Base-by-base conservation (phyloP, 2,113 vertebrate species). In the Myanophis thanlyinensis region DNA sequence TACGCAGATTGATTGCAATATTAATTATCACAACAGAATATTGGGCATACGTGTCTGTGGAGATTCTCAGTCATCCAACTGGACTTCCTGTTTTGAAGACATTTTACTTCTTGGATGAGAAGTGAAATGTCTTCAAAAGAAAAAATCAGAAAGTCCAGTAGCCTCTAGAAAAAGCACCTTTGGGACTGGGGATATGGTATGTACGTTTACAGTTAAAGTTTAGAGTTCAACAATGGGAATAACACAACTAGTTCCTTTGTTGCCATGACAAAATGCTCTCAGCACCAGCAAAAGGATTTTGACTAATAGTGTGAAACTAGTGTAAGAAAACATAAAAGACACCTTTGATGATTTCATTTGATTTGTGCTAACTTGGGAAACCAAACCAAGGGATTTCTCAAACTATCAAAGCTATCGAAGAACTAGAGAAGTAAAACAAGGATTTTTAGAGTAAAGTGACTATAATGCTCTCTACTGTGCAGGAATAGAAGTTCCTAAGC, bases 261-360 rank as follows among this genome's bases (percentile, higher is more conserved):
- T 96, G 95, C 95, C 95, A 96, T 96, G 97, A 97, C 92, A 96
- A 97, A 97, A 95, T 95, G 91, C 96, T 96, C 94, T 94, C 87
- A 95, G 96, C 95, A 96, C 89, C 94, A 93, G 93, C 93, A 92
- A 96, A 94, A 97, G 97, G 96, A 97, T 94, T 49, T 3, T 95
- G 93, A 95, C 92, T 96, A 97, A 97, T 62, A 62, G 56, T 59
- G 94, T 89, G 90, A 95, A 97, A 96, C 97, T 97, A 98, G 97
- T 98, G 97, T 97, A 98, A 92, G 96, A 96, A 98, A 97, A 98
- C 98, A 98, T 97, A 98, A 98, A 98, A 98, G 98, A 97, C 98
- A 98, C 97, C 92, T 93, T 94, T 92, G 92, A 94, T 95, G 95
- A 95, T 97, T 97, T 95, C 88, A 92, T 97, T 95, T 97, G 95